Base-by-base conservation (phyloP, 2,797 vertebrate species). In the Rhabdophis nuchalis region DNA sequence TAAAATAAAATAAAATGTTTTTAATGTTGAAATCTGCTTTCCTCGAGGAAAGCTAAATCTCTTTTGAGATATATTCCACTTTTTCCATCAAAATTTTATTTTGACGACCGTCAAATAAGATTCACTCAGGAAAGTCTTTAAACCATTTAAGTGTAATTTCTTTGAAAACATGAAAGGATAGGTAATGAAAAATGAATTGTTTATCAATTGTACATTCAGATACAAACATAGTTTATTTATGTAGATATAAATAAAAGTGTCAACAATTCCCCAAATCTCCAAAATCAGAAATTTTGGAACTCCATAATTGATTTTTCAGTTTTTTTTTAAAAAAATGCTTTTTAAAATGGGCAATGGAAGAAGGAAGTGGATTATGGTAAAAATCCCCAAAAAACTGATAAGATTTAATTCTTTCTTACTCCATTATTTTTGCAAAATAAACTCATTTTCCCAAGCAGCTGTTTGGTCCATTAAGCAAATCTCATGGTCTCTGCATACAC, bases 1-100 rank as follows among this genome's bases (percentile, higher is more conserved):
- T 0, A 12, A 53, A 53, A 46, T n/a, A n/a, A 13, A 94, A 18
- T n/a, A 13, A 94, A 94, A 41, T 92, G 95, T 72, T 91, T 46
- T 57, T 41, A 93, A 95, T 93, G 53, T n/a, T 11, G 92, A 91
- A 54, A 27, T 61, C 16, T 90, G 20, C 23, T 27, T 7, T 29
- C 50, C 6, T 4, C 54, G 14, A 64, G 36, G 41, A 25, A 91
- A 91, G 11, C 56, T 68, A 12, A 18, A 86, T 56, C 3, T 56
- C 60, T 87, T 72, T 77, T 27, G 6, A 6, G 16, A n/a, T 29
- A 27, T 72, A 72, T 72, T 77, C 56, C 29, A 52, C 10, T 41
- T 61, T 64, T 36, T 12, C 0, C 7, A 82, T 0, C 18, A 20
- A 23, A 85, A 46, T 25, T 82, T 53, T 27, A 5, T 6, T 1